These are phyloP conservation scores for Trematomus bernacchii DNA, from an alignment of 2,797 vertebrate genomes.

Conservation along the genomic window DNA sequence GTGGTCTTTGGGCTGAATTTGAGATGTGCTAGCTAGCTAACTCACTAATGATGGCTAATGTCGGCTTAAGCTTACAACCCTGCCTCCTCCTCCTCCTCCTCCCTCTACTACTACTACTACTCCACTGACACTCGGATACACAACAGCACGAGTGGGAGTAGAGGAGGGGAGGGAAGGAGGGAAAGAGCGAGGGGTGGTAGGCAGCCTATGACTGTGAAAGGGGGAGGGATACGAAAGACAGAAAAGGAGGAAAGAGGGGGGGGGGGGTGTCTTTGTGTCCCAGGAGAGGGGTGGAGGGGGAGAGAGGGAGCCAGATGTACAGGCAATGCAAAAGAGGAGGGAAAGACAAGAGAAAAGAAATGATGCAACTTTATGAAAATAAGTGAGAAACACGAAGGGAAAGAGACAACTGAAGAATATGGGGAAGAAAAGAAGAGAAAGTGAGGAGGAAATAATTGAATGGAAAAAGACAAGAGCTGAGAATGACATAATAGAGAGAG, in stretches of 20 bases:
- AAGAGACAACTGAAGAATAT: background rate
- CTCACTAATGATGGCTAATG: constrained; percentile 65
- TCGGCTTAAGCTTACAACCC: constrained; percentile 60
- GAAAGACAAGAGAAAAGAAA: constrained; percentile 34
- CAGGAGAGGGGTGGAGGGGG: constrained; percentile 55
- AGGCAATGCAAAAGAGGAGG: constrained; percentile 25
- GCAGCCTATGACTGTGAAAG: constrained; percentile 46
- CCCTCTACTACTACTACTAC: constrained; percentile 54
- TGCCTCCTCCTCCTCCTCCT: constrained; percentile 58
- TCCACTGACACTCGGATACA: constrained; percentile 44
- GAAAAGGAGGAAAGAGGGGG: constrained; percentile 44
- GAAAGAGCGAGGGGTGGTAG: constrained; percentile 12
- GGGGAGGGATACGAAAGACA: constrained; percentile 52
- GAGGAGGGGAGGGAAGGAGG: constrained; percentile 30
- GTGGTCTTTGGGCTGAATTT: constrained; percentile 41
- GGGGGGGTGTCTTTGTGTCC: constrained; percentile 69
- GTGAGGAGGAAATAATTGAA: background rate
- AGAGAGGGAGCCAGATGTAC: constrained; percentile 63
- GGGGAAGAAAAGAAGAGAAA: background rate
- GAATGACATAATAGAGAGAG: constrained; percentile 11
- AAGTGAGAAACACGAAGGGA: background rate
- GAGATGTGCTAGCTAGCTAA: constrained; percentile 55
- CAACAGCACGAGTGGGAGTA: constrained; percentile 58
- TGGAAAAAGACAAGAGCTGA: constrained; percentile 6
- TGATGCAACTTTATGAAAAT: constrained; percentile 34